Base-by-base conservation (phyloP, 2,888 invertebrate species). In the Drosophila formosana region DNA sequence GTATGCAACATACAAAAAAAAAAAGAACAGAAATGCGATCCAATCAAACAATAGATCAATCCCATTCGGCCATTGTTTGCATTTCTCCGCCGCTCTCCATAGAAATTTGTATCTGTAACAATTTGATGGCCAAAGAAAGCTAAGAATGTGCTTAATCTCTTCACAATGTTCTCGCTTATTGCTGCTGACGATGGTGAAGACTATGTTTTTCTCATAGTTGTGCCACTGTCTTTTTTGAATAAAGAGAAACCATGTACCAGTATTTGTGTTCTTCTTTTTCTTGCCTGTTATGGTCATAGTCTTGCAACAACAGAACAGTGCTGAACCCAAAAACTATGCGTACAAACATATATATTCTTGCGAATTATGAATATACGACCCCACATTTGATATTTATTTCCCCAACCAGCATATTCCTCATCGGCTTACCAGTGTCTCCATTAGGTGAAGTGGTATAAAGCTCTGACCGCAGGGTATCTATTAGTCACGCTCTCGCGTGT, bases 101-200 rank as follows among this genome's bases (percentile, higher is more conserved):
- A 18, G 18, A 18, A 18, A 2, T 37, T 11, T 37, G 5, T n/a
- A 37, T n/a, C 4, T n/a, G n/a, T 37, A 37, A n/a, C 11, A n/a
- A 37, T 37, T 11, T n/a, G 37, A 11, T 37, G 37, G 37, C 37
- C 37, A 11, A 37, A 37, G 37, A 37, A 37, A 37, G 37, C 37
- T n/a, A n/a, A 37, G 37, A 37, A 37, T 37, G 37, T 37, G 37
- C 37, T n/a, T 37, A 37, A 37, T 37, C 37, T 37, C 37, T 37
- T n/a, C 37, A 37, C 37, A 37, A 37, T 37, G n/a, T 37, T 11
- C 37, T 37, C 5, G 37, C 30, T 4, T 18, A 18, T 1, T 18
- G 30, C 30, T 2, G 30, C 30, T 30, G 18, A 18, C 32, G 32
- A 9, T n/a, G 34, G 9, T 34, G 34, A 34, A 34, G 11, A 11